Conservation (phyloP, 2,888 invertebrate genomes). For the Hymenopus coronatus region DNA sequence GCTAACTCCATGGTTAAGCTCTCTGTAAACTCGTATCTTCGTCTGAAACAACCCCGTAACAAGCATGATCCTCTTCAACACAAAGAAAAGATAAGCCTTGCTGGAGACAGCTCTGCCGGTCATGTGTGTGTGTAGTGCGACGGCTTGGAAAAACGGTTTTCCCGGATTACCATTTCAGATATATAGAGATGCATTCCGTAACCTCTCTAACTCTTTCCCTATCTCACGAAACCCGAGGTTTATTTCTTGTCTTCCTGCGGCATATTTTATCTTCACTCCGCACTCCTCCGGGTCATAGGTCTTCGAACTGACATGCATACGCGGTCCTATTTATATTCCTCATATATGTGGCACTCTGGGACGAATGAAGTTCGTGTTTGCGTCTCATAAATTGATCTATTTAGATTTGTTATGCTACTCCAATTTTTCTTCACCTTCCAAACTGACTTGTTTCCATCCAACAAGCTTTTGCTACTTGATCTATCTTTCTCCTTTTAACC, state of each 20-base stretch:
- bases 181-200: background rate
- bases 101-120: background rate
- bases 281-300: background rate
- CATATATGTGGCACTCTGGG: background rate
- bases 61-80: background rate
- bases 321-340: background rate
- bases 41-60: background rate
- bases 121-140: background rate
- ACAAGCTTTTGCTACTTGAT: too few relatives aligned
- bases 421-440: too few relatives aligned
- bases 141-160: slow-evolving; percentile 1
- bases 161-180: slow-evolving; percentile 9
- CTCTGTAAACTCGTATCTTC: background rate
- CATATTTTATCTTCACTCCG: background rate
- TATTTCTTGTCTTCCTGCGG: background rate
- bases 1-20: background rate
- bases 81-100: background rate
- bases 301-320: background rate
- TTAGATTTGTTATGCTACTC: too few relatives aligned
- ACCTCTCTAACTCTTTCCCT: background rate
- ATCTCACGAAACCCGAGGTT: background rate
- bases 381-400: background rate
- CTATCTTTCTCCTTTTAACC: too few relatives aligned
- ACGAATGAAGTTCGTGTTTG: background rate
- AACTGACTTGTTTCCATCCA: too few relatives aligned